Conservation (phyloP, 2,113 vertebrate genomes). For the Hirundichthys speculiger region DNA sequence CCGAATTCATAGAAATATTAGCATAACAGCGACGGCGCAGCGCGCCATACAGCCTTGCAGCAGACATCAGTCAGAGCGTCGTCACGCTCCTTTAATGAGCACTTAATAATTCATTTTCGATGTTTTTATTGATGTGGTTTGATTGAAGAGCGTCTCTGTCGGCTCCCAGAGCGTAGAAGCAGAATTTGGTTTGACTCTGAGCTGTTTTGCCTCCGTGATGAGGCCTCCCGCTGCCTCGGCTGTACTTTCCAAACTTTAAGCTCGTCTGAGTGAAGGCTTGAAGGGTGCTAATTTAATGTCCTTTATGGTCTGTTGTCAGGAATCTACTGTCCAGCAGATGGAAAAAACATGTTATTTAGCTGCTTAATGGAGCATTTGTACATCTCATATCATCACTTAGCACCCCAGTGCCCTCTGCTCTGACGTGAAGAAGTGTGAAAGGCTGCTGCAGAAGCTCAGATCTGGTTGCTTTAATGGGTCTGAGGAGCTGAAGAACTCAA, state of each 20-base stretch:
- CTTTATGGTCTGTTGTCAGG: slow-evolving; percentile 54
- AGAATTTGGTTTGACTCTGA: slow-evolving; percentile 11
- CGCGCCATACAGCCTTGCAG: slow-evolving; percentile 11
- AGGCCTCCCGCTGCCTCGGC: slow-evolving; percentile 51
- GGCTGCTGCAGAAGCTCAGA: slow-evolving; percentile 18
- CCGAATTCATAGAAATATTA: slow-evolving; percentile 61
- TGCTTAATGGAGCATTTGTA: slow-evolving; percentile 38
- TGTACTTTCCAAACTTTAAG: slow-evolving; percentile 16
- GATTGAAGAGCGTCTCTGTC: slow-evolving; percentile 30
- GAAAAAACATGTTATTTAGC: slow-evolving; percentile 41
- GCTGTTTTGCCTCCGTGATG: slow-evolving; percentile 36
- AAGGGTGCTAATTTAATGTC: slow-evolving; percentile 46
- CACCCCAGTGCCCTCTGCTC: slow-evolving; percentile 12
- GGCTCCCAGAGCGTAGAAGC: slow-evolving; percentile 16
- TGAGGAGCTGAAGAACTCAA: slow-evolving; percentile 27
- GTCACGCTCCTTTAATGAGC: slow-evolving; percentile 32
- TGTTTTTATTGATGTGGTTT: slow-evolving; percentile 9
- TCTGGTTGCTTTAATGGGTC: slow-evolving; percentile 47
- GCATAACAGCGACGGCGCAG: slow-evolving; percentile 46
- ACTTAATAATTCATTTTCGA: slow-evolving; percentile 44
- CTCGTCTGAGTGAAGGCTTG: slow-evolving; percentile 33
- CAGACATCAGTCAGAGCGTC: slow-evolving; percentile 9
- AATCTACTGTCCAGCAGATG: slow-evolving; percentile 26
- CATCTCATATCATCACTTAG: slow-evolving; percentile 24
- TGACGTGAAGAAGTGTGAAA: slow-evolving; percentile 31